These are phyloP conservation scores for Ips nitidus DNA, from an alignment of 1,140 invertebrate species.

Conservation along the genomic window DNA sequence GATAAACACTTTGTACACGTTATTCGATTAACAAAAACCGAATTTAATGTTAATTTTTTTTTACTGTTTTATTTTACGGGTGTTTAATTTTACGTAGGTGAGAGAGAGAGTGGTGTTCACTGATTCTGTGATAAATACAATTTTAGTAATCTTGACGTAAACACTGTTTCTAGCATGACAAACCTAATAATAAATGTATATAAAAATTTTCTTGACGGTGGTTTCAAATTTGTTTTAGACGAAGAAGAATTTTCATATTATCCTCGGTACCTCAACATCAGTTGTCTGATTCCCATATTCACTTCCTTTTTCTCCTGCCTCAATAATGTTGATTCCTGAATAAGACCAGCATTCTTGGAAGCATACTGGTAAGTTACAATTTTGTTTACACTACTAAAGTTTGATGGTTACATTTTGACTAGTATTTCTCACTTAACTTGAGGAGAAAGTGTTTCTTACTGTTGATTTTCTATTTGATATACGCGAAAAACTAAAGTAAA, in stretches of 20 bases:
- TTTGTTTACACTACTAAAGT: too few species aligned
- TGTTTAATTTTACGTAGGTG: slow-evolving; percentile 49
- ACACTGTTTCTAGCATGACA: slow-evolving; percentile 53
- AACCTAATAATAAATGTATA: slow-evolving; percentile 50
- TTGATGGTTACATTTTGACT: too few species aligned
- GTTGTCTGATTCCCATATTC: too few species aligned
- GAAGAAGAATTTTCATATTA: background rate
- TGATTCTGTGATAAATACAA: slow-evolving; percentile 53
- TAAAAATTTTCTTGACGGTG: slow-evolving; percentile 21
- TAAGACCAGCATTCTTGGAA: too few species aligned
- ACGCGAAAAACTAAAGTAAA: too few species aligned
- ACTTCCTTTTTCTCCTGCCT: too few species aligned
- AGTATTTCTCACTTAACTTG: too few species aligned
- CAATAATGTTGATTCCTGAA: too few species aligned
- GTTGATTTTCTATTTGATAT: too few species aligned
- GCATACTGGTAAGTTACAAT: too few species aligned
- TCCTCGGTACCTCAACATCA: background rate
- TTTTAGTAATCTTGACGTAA: slow-evolving; percentile 52
- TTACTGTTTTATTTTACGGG: slow-evolving; percentile 48
- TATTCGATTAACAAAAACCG: slow-evolving; percentile 31
- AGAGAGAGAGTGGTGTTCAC: slow-evolving; percentile 51
- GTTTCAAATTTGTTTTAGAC: background rate
- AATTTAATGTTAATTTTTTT: slow-evolving; percentile 43
- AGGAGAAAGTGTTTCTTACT: too few species aligned
- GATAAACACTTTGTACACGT: too few species aligned